Evolutionary conservation across 2,888 invertebrate genomes (phyloP).

Genomic region (Sturmia bella): DNA sequence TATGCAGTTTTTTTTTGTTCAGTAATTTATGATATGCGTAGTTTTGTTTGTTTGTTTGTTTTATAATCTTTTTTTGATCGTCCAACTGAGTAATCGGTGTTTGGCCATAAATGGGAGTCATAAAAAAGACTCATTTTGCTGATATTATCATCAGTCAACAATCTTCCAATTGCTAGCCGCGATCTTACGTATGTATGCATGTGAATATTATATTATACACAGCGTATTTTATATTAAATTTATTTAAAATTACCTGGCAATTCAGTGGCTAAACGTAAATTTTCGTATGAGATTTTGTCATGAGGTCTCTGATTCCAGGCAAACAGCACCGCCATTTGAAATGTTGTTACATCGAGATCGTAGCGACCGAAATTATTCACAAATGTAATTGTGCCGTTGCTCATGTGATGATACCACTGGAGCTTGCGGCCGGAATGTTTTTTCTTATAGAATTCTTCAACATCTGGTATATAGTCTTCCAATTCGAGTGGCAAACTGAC

Average conservation of each 20-base stretch:
- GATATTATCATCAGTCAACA: too few relatives aligned
- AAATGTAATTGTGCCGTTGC: slow-evolving; percentile 98
- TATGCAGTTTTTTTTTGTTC: too few relatives aligned
- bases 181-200: too few relatives aligned
- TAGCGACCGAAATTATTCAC: slow-evolving; percentile 95
- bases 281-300: slow-evolving; percentile 97
- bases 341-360: slow-evolving; percentile 99
- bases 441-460: slow-evolving; percentile 98
- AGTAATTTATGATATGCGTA: too few relatives aligned
- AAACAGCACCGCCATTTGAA: slow-evolving; percentile 99
- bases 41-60: too few relatives aligned
- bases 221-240: too few relatives aligned
- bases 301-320: slow-evolving; percentile 98
- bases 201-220: too few relatives aligned
- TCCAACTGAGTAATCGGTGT: too few relatives aligned
- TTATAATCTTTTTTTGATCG: too few relatives aligned
- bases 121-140: too few relatives aligned
- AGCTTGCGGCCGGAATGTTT: slow-evolving; percentile 98
- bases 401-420: slow-evolving; percentile 99
- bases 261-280: slow-evolving; percentile 97
- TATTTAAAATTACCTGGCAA: slow-evolving; percentile 85
- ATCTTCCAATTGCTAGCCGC: too few relatives aligned
- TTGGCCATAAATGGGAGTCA: too few relatives aligned
- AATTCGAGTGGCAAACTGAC: slow-evolving; percentile 98
- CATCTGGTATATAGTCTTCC: slow-evolving; percentile 99